Conservation (phyloP, 2,888 invertebrate species). For the Petrolisthes cinctipes region DNA sequence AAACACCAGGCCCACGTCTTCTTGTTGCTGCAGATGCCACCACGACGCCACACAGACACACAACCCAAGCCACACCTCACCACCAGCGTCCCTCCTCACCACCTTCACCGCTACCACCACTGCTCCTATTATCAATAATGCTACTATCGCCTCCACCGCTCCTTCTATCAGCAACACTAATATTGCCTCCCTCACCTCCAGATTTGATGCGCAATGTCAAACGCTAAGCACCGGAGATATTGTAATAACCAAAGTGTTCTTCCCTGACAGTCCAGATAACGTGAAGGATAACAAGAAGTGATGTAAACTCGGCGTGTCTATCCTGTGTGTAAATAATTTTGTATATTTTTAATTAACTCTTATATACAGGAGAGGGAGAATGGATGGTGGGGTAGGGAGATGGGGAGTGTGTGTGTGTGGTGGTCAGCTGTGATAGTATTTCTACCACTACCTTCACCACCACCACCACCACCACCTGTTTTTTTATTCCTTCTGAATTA, state of each 20-base stretch:
- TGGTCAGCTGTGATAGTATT: slow-evolving; percentile 54
- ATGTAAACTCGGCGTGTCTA: slow-evolving; percentile 33
- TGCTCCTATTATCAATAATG: not conserved
- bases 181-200: slow-evolving; percentile 65
- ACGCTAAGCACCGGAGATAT: slow-evolving; percentile 92
- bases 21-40: slow-evolving; percentile 66
- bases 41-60: not conserved
- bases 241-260: slow-evolving; percentile 84
- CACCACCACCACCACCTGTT: no score
- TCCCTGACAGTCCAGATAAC: slow-evolving; percentile 62
- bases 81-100: slow-evolving; percentile 46
- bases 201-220: slow-evolving; percentile 76
- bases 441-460: not conserved
- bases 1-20: slow-evolving; percentile 47
- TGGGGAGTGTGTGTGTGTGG: slow-evolving; percentile 27
- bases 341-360: slow-evolving; percentile 54
- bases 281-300: slow-evolving; percentile 56
- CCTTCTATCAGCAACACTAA: slow-evolving; percentile 50
- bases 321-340: slow-evolving; percentile 56
- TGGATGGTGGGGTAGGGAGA: slow-evolving; percentile 49
- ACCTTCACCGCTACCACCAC: not conserved
- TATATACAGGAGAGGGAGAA: slow-evolving; percentile 38
- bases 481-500: no score
- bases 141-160: slow-evolving; percentile 54
- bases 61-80: slow-evolving; percentile 46